Base-by-base conservation (phyloP, 2,113 vertebrate species). In the Echinops telfairi region DNA sequence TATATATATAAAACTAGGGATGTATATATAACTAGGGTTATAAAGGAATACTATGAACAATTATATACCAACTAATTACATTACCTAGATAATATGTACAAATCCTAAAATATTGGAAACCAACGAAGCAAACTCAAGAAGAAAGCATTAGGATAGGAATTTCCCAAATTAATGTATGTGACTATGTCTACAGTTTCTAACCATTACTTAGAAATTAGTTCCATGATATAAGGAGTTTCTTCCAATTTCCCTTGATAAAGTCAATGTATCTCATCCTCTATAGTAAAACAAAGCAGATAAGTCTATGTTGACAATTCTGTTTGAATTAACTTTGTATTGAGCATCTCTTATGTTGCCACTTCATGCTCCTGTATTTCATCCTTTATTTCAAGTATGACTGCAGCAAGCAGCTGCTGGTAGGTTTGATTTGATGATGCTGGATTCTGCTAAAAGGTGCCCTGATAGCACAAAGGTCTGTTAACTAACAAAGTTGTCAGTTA, bases 71-170 rank as follows among this genome's bases (percentile, higher is more conserved):
- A 83, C 71, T 91, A 80, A 84, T 76, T 76, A 80, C 0, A 36
- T 60, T 29, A 60, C 57, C 27, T 58, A 70, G 36, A 71, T 77
- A n/a, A 95, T 81, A 88, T 33, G 75, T 75, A 33, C 29, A 89
- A 58, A 86, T n/a, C 83, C 62, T 89, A 92, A n/a, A 80, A 90
- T 53, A 9, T 84, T 4, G 60, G 77, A 62, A 66, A 66, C 64
- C 71, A 4, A 58, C 12, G 47, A 53, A 88, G 82, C 19, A 77
- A 27, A 94, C 23, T 88, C 57, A 85, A 81, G 29, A 93, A 82
- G 36, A 58, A 81, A 93, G 82, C 4, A 71, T 53, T 53, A 53
- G 47, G 47, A 53, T 76, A 53, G 20, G 66, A 94, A 92, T 88
- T 88, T 80, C 53, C 16, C 58, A 81, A 86, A 90, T 19, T 57